These are phyloP conservation scores for Macrophya alboannulata DNA, from an alignment of 2,888 invertebrate genomes.

Conservation along the genomic window DNA sequence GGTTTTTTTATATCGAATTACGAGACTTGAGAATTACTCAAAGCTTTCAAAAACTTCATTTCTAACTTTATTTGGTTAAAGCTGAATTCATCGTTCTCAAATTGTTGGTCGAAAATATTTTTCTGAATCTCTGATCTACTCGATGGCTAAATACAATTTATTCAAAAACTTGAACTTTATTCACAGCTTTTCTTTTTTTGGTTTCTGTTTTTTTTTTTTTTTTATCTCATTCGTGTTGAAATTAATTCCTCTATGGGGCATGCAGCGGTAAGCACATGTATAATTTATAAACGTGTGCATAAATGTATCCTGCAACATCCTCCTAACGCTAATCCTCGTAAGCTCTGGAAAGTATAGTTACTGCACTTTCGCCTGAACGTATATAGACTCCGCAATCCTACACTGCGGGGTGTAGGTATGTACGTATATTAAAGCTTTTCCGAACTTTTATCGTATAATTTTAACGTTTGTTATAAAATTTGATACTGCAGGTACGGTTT, in stretches of 20 bases:
- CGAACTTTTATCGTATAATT: slow-evolving; percentile 9
- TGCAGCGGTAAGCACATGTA: neutral
- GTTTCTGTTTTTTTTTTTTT: neutral
- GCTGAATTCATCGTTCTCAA: neutral
- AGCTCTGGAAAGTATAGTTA: slow-evolving; percentile 1
- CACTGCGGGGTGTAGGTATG: neutral
- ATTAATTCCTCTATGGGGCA: neutral
- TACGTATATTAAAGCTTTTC: neutral
- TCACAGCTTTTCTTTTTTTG: too few relatives aligned
- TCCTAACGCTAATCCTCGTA: neutral
- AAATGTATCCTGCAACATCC: neutral
- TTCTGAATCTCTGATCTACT: neutral
- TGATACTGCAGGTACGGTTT: neutral
- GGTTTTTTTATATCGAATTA: neutral
- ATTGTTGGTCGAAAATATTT: neutral
- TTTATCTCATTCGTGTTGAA: neutral
- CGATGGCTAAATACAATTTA: neutral
- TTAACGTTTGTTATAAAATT: slow-evolving; percentile 25
- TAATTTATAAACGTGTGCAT: neutral
- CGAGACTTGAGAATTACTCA: neutral
- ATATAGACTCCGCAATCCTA: neutral
- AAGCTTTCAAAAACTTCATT: neutral
- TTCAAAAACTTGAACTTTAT: neutral
- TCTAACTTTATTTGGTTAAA: neutral
- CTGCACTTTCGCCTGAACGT: neutral